Percentiles rank a stretch among this genome's conserved stretches.
These are phyloP conservation scores for Polypterus bichir DNA, from an alignment of 2,113 vertebrate species.

Conservation along the genomic window DNA sequence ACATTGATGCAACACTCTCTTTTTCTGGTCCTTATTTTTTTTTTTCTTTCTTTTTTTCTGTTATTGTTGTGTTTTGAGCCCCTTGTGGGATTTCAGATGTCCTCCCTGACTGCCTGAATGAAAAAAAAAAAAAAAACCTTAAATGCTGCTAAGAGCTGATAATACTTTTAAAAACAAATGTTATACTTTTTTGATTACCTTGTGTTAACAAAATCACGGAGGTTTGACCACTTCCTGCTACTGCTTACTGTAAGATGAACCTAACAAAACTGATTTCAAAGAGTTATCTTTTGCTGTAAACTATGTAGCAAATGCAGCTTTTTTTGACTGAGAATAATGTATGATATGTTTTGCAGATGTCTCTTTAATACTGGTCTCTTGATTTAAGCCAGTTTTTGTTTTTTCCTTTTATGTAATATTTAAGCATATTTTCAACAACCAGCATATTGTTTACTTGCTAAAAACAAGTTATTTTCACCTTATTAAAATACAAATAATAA, in stretches of 20 bases:
- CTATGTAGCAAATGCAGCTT: conserved; percentile 37
- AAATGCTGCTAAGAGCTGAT: conserved; percentile 39
- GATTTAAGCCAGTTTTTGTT: conserved; percentile 21
- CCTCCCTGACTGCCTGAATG: conserved; percentile 42
- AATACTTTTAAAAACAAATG: conserved; percentile 19
- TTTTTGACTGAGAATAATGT: conserved; percentile 27
- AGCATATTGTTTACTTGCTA: conserved; percentile 29
- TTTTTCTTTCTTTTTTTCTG: conserved; percentile 32
- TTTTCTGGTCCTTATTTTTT: conserved; percentile 50
- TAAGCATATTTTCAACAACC: conserved; percentile 9
- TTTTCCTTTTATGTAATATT: conserved; percentile 3
- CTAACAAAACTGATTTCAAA: conserved; percentile 24
- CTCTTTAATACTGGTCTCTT: conserved; percentile 17
- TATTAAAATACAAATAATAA: conserved; percentile 8
- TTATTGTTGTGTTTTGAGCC: conserved; percentile 47
- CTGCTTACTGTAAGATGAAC: conserved; percentile 24
- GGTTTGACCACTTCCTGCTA: conserved; percentile 28
- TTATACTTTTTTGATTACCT: conserved; percentile 16
- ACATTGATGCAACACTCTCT: conserved; percentile 52
- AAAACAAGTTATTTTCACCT: conserved; percentile 23
- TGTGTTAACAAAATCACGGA: conserved; percentile 23
- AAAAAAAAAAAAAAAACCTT: conserved; percentile 33
- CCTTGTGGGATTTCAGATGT: conserved; percentile 22
- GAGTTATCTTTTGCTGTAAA: conserved; percentile 18
- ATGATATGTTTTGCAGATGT: conserved; percentile 28